A percentile compares a stretch with the other conserved stretches of the same genome.
phyloP scores from a whole-genome alignment of 23 tunicate species.

The Halocynthia roretzi region DNA sequence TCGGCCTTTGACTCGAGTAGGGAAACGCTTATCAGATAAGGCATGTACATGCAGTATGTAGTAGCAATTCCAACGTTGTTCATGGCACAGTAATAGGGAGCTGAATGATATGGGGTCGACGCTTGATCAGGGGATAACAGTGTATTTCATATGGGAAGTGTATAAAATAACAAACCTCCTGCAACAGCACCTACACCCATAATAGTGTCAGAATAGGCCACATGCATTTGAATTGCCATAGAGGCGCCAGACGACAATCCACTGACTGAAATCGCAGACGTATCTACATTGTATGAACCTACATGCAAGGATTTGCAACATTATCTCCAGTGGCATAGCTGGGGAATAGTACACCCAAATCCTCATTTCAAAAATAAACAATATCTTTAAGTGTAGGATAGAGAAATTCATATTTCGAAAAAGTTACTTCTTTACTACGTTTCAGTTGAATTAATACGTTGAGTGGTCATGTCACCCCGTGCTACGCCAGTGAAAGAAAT shows the following conservation, averaged over 20 bases:
- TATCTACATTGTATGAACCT: conserved; percentile 20
- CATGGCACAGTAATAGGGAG: conserved; percentile 21
- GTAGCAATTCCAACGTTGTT: conserved; percentile 6
- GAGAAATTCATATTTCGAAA: too few species aligned
- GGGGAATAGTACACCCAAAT: too few species aligned
- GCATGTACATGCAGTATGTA: conserved; percentile 18
- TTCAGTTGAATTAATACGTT: too few species aligned
- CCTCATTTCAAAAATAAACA: too few species aligned
- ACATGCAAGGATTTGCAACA: background rate
- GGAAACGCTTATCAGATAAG: conserved; percentile 7
- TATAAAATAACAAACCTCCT: conserved; percentile 11
- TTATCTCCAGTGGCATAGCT: too few species aligned
- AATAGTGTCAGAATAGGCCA: conserved; percentile 10
- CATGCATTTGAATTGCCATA: conserved; percentile 26
- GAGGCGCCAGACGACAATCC: conserved; percentile 20
- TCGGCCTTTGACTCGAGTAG: background rate
- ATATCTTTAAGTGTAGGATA: too few species aligned
- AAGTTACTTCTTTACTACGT: too few species aligned
- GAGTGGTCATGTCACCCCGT: too few species aligned
- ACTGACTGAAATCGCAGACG: conserved; percentile 15
- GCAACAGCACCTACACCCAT: conserved; percentile 25
- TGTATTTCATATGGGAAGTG: background rate
- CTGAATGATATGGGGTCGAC: background rate
- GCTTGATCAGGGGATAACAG: background rate
- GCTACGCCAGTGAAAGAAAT: too few species aligned